phyloP scores from a whole-genome alignment of 2,113 vertebrate species.

The Cnemophilus loriae region DNA sequence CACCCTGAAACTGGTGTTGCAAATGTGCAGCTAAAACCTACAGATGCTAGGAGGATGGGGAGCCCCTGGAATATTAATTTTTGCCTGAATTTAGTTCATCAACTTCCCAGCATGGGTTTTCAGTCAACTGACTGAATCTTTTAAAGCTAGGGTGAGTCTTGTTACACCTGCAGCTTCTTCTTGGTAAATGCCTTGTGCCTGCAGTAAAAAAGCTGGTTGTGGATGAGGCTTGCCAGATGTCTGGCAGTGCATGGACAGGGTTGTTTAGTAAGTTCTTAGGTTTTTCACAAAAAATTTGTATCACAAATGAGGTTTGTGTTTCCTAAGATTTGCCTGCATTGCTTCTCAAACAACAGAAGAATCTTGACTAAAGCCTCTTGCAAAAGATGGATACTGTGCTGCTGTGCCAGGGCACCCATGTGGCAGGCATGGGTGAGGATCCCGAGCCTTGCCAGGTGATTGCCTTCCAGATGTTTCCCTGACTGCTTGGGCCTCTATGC shows the following conservation, averaged over 20 bases:
- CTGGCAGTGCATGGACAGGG: neutral
- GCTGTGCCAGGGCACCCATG: neutral
- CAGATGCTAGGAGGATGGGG: neutral
- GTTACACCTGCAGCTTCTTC: neutral
- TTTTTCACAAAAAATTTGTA: neutral
- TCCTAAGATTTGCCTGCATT: neutral
- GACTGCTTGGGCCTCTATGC: neutral
- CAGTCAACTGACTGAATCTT: neutral
- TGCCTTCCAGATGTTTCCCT: neutral
- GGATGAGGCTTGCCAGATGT: neutral
- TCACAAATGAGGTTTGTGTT: neutral
- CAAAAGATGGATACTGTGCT: neutral
- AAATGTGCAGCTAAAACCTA: neutral
- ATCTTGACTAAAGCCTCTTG: neutral
- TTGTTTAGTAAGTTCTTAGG: neutral
- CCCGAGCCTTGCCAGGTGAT: neutral
- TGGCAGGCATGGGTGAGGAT: neutral
- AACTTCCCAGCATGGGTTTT: neutral
- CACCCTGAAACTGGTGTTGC: neutral
- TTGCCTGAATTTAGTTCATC: neutral
- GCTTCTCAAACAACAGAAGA: neutral
- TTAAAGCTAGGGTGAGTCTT: neutral
- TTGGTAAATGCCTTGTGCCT: neutral
- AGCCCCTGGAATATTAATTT: neutral
- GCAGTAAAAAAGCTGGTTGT: neutral